phyloP scores from a whole-genome alignment of 2,797 vertebrate species.

The Anableps anableps region DNA sequence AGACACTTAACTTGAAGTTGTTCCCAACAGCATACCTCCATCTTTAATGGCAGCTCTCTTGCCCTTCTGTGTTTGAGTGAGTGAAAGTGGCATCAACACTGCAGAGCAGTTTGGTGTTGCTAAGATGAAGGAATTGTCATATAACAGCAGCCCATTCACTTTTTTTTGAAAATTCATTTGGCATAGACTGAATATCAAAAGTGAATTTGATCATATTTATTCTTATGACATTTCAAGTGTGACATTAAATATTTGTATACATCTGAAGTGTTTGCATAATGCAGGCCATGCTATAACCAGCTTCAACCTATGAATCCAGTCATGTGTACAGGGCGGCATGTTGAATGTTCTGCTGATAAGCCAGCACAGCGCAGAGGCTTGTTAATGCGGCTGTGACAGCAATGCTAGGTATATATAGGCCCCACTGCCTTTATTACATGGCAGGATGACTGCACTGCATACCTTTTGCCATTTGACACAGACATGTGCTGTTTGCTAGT shows the following conservation, averaged over 20 bases:
- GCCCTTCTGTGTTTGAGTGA: conserved; percentile 4
- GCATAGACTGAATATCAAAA: conserved; percentile 6
- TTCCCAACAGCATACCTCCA: neutral
- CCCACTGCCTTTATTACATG: conserved; percentile 48
- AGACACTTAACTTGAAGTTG: conserved; percentile 8
- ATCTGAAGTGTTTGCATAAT: conserved; percentile 15
- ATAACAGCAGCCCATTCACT: neutral
- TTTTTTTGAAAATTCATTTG: conserved; percentile 12
- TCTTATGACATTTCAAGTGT: neutral
- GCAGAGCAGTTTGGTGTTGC: conserved; percentile 1
- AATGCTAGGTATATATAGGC: conserved; percentile 31
- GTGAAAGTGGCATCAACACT: neutral
- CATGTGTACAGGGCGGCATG: conserved; percentile 15
- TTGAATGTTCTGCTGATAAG: conserved; percentile 37
- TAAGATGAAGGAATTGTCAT: neutral
- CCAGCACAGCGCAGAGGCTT: conserved; percentile 18
- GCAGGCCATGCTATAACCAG: conserved; percentile 7
- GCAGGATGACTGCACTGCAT: conserved; percentile 44
- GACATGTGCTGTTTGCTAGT: conserved; percentile 68
- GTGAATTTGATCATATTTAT: conserved; percentile 22
- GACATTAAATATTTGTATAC: neutral
- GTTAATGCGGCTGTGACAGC: conserved; percentile 43
- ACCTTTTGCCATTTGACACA: conserved; percentile 77
- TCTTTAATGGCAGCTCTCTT: conserved; percentile 1
- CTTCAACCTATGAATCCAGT: conserved; percentile 25